phyloP scores from a whole-genome alignment of 2,113 vertebrate genomes.

The Arenaria interpres region DNA sequence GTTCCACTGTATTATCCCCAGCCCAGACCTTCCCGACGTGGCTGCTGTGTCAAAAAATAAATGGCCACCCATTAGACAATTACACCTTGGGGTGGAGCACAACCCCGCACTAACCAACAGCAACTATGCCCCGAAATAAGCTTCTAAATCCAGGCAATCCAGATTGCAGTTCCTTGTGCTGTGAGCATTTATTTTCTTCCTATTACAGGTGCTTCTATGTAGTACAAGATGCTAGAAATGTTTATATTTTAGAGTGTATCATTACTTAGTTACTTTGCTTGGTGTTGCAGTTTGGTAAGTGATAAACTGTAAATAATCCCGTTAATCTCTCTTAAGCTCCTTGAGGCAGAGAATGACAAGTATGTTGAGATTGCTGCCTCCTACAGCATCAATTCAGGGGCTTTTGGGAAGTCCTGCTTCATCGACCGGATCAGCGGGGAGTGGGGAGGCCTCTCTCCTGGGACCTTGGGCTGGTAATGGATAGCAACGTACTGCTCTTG shows the following conservation, averaged over 20 bases:
- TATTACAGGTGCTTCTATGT: rapidly evolving
- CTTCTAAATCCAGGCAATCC: neutral
- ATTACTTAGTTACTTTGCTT: neutral
- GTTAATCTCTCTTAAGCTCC: neutral
- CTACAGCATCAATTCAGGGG: neutral
- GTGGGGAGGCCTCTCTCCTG: neutral
- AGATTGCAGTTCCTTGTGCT: neutral
- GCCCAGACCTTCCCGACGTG: neutral
- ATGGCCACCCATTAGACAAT: neutral
- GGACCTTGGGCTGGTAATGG: neutral
- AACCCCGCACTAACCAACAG: neutral
- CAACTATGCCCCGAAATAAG: neutral
- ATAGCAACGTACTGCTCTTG: rapidly evolving
- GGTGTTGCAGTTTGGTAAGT: neutral
- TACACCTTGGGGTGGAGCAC: neutral
- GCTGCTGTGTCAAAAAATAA: neutral
- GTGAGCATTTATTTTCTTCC: neutral
- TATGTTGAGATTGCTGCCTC: neutral
- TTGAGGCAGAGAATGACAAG: neutral
- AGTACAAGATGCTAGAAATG: neutral
- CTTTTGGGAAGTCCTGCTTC: neutral
- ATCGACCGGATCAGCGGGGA: neutral
- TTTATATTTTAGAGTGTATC: neutral
- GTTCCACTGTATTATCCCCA: neutral
- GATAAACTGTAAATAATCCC: neutral